Conservation (phyloP, 2,888 invertebrate genomes). For the Morinoia aosen region DNA sequence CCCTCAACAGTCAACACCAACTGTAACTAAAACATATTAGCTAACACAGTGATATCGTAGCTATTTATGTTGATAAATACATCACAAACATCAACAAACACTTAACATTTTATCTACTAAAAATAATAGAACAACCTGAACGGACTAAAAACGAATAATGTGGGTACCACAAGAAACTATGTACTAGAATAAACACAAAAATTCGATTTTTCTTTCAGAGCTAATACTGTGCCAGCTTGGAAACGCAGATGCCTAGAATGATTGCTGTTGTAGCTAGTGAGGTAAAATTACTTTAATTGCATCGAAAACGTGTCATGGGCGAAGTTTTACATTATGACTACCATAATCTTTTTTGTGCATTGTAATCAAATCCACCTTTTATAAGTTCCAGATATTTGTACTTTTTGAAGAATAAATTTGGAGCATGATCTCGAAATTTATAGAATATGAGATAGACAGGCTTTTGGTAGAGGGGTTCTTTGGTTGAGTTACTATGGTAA, state of each 20-base stretch:
- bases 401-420: too few species aligned
- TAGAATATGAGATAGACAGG: too few species aligned
- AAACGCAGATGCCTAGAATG: too few species aligned
- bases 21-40: background rate
- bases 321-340: too few species aligned
- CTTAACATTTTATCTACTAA: background rate
- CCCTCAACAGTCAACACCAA: conserved; percentile 18
- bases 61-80: background rate
- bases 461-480: too few species aligned
- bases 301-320: too few species aligned
- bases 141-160: background rate
- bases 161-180: background rate
- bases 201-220: background rate
- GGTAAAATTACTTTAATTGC: too few species aligned
- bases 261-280: too few species aligned
- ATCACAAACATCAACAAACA: conserved; percentile 25
- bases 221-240: background rate
- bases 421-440: too few species aligned
- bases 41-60: conserved; percentile 1
- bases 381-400: too few species aligned
- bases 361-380: too few species aligned
- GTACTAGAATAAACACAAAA: background rate
- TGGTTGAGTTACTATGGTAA: background rate
- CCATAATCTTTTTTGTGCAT: too few species aligned
- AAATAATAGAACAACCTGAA: background rate